Percentiles rank a stretch among this genome's conserved stretches.
Evolutionary conservation across 2,113 vertebrate genomes (phyloP).

Genomic region (Fregata magnificens): DNA sequence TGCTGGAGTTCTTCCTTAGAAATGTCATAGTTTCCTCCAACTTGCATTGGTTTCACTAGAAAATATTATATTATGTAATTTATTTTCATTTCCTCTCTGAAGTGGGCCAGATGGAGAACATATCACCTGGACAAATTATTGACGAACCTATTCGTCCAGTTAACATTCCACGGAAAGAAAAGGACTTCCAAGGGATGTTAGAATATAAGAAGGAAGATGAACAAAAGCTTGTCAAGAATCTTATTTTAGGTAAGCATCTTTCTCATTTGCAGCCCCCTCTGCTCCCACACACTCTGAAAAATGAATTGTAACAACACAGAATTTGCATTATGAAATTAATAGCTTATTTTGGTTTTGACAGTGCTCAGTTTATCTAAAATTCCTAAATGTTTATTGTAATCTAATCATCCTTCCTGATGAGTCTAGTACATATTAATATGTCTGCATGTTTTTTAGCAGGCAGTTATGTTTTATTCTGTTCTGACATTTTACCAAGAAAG

Average conservation of each 20-base stretch:
- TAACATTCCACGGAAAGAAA: constrained; percentile 97
- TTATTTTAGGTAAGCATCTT: constrained; percentile 87
- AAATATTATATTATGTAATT: neutral
- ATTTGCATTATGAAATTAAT: neutral
- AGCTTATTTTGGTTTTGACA: neutral
- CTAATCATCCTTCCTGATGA: neutral
- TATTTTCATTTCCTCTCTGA: neutral
- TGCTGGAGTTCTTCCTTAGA: neutral
- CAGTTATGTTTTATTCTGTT: neutral
- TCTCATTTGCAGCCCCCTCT: neutral
- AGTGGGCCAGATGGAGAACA: constrained; percentile 85
- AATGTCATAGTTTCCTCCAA: neutral
- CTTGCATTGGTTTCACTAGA: neutral
- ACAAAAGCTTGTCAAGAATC: constrained; percentile 94
- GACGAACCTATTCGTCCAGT: constrained; percentile 95
- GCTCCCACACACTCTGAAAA: neutral
- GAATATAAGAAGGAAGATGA: constrained; percentile 98
- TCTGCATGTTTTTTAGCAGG: neutral
- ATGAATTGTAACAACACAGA: neutral
- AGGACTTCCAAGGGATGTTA: constrained; percentile 99
- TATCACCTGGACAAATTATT: constrained; percentile 94
- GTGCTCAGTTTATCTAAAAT: neutral
- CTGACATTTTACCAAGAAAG: neutral
- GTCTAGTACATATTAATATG: neutral
- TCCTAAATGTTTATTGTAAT: neutral